Base-by-base conservation (phyloP, 2,797 vertebrate species). In the Clarias platycephalus region DNA sequence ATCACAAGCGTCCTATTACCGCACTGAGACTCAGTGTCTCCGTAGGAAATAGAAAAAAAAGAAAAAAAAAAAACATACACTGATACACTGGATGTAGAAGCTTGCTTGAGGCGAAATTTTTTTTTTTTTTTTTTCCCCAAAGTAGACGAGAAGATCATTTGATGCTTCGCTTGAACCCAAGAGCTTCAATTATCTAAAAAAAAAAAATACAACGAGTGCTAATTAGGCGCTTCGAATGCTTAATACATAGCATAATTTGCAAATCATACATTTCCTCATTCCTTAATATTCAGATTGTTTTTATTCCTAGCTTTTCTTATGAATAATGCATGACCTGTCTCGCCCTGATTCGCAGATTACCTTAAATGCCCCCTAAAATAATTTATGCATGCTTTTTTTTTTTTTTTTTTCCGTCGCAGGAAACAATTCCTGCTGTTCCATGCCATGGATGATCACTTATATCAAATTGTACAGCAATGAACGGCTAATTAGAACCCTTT, bases 371-470 rank as follows among this genome's bases (percentile, higher is more conserved):
- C 53, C 63, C 57, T 12, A 57, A n/a, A 49, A 71, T 72, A 63
- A 81, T 85, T 57, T 58, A 49, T 67, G 72, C 49, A 2, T 31
- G n/a, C 53, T 82, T 82, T 63, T 82, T 78, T 71, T 49, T 49
- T 49, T 49, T 12, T 49, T 49, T 49, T 49, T 44, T 44, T 44
- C n/a, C n/a, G 10, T 49, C 44, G 70, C 60, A 44, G 22, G 84
- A 66, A 67, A 37, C 66, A 34, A 34, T 15, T 53, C 53, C 34
- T 20, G 15, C 44, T 20, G 63, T 81, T 31, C 79, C 26, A 2
- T 49, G 18, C 58, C 58, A 74, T 63, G 24, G 26, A 37, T 20
- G 62, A 68, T 70, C 75, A 63, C 62, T 82, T n/a, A 68, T 40
- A 66, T 44, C 34, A 22, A 63, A 64, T 85, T 70, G 55, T 18